Conservation (phyloP, 1,140 invertebrate genomes). For the Calephelis nemesis region DNA sequence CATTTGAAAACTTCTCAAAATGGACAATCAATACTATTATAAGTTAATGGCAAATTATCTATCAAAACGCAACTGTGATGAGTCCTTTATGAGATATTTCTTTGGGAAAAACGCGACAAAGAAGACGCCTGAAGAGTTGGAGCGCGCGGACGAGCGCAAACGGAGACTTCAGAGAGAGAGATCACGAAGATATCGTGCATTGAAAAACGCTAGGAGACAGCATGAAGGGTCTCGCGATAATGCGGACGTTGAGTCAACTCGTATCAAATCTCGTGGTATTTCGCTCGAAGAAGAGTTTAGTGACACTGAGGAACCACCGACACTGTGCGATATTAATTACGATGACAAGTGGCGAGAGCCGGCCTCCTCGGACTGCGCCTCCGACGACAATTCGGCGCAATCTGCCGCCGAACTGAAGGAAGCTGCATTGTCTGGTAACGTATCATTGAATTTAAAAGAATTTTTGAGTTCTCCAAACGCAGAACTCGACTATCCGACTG, state of each 20-base stretch:
- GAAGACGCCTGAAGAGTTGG: slow-evolving; percentile 70
- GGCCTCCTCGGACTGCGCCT: slow-evolving; percentile 62
- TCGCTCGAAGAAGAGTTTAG: slow-evolving; percentile 57
- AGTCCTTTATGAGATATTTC: slow-evolving; percentile 74
- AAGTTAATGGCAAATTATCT: slow-evolving; percentile 73
- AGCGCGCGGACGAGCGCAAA: slow-evolving; percentile 67
- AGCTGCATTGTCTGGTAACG: slow-evolving; percentile 42
- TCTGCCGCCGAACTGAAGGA: slow-evolving; percentile 54
- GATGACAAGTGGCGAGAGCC: slow-evolving; percentile 64
- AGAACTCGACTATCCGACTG: slow-evolving; percentile 68
- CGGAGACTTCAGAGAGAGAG: slow-evolving; percentile 63
- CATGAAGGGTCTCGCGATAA: slow-evolving; percentile 58
- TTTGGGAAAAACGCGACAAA: slow-evolving; percentile 69
- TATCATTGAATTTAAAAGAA: slow-evolving; percentile 58
- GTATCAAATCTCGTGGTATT: slow-evolving; percentile 46
- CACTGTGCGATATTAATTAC: slow-evolving; percentile 64
- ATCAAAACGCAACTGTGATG: slow-evolving; percentile 72
- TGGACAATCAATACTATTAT: slow-evolving; percentile 75
- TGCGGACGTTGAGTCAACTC: slow-evolving; percentile 41
- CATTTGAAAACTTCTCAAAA: slow-evolving; percentile 32
- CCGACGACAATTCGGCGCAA: slow-evolving; percentile 69
- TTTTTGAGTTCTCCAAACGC: slow-evolving; percentile 64
- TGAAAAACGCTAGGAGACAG: slow-evolving; percentile 67
- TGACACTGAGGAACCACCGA: slow-evolving; percentile 66
- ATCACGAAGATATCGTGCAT: slow-evolving; percentile 62